Conservation (phyloP, 1,140 invertebrate genomes). For the Calephelis nemesis region DNA sequence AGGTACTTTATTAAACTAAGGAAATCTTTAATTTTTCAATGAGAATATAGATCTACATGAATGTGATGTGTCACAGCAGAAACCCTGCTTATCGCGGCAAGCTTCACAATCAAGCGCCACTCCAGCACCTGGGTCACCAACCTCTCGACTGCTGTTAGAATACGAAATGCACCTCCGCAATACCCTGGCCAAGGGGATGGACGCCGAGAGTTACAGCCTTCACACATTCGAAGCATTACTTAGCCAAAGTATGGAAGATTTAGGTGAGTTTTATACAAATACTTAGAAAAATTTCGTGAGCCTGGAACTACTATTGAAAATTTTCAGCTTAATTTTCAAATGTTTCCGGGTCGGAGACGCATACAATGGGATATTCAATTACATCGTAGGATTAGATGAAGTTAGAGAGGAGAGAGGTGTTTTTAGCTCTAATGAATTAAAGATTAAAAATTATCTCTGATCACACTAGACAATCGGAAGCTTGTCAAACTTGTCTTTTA, state of each 20-base stretch:
- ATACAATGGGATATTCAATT: too few relatives aligned
- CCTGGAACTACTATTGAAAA: too few relatives aligned
- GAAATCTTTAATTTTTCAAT: too few relatives aligned
- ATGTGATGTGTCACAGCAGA: slow-evolving; percentile 33
- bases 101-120: slow-evolving; percentile 80
- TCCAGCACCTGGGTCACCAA: slow-evolving; percentile 91
- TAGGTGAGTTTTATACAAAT: slow-evolving; percentile 82
- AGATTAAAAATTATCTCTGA: too few relatives aligned
- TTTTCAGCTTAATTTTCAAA: too few relatives aligned
- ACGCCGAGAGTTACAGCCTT: slow-evolving; percentile 95
- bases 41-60: background rate
- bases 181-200: slow-evolving; percentile 95
- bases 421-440: too few relatives aligned
- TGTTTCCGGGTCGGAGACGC: too few relatives aligned
- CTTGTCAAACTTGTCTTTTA: too few relatives aligned
- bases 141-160: slow-evolving; percentile 91
- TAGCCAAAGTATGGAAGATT: slow-evolving; percentile 96
- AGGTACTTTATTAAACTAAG: too few relatives aligned
- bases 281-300: background rate
- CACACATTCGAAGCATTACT: slow-evolving; percentile 96
- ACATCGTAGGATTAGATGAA: too few relatives aligned
- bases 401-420: too few relatives aligned
- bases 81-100: slow-evolving; percentile 73
- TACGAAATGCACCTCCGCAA: slow-evolving; percentile 97
- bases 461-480: too few relatives aligned